Evolutionary conservation across 2,888 invertebrate genomes (phyloP).

Genomic region (Philonicus albiceps): DNA sequence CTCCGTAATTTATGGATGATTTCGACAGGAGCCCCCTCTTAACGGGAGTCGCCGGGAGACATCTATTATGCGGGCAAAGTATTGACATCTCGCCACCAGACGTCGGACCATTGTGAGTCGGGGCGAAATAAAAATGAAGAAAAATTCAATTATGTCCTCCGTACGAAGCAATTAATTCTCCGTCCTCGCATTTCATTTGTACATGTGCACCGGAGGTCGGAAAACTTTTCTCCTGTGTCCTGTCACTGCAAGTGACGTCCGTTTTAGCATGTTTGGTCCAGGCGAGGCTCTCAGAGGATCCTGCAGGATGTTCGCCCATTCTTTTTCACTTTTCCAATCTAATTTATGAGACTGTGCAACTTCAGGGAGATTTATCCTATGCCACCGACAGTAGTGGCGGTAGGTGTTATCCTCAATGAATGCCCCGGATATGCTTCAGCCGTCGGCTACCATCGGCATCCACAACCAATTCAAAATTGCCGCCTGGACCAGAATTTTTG

Average conservation of each 20-base stretch:
- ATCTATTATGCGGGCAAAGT: conserved; percentile 22
- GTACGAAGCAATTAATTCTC: conserved; percentile 41
- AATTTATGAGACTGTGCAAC: conserved; percentile 30
- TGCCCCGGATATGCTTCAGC: not conserved
- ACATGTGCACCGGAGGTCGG: conserved; percentile 36
- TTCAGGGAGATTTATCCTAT: not conserved
- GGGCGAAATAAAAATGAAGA: conserved; percentile 18
- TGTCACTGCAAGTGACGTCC: conserved; percentile 40
- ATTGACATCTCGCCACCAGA: conserved; percentile 38
- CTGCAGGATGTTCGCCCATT: conserved; percentile 19
- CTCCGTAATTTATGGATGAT: conserved; percentile 32
- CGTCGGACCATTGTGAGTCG: conserved; percentile 2
- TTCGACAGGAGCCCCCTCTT: conserved; percentile 28
- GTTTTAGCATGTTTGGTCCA: conserved; percentile 34
- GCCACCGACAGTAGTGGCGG: not conserved
- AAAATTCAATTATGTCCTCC: conserved; percentile 41
- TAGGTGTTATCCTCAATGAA: not conserved
- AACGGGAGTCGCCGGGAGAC: conserved; percentile 10
- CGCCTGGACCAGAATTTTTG: not conserved
- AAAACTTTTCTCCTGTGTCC: conserved; percentile 23
- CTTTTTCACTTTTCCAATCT: conserved; percentile 27
- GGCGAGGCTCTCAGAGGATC: not conserved
- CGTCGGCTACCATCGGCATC: not conserved
- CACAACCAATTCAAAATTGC: not conserved
- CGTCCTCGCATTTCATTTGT: conserved; percentile 14